Evolutionary conservation across 23 tunicate species (phyloP), one percentile per base, ranked within the genome.

Genomic region (Halocynthia roretzi): DNA sequence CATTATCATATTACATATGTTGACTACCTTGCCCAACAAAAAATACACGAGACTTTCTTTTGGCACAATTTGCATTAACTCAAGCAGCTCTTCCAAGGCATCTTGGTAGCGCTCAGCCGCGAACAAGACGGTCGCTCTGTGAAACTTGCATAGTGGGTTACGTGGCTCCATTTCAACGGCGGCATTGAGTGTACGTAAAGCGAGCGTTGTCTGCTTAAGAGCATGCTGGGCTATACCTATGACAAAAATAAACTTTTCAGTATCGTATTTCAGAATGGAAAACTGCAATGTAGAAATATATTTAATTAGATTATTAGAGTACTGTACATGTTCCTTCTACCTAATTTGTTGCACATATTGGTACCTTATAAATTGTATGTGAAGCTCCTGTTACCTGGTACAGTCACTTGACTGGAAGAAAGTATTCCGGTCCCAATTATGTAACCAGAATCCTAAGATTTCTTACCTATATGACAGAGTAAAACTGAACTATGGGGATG

Each of bases 171-270:
- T 55, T 8, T 62, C 19, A 6, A 92, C 66, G 18, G 98, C 98
- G 51, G 60, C 75, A 10, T 81, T 82, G 14, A 92, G 76, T 52
- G 98, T 92, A 31, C 50, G 48, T 8, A 86, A 62, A 50, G 98
- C 98, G 17, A 75, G 64, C 15, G 97, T n/a, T n/a, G 97, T 86
- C 12, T 80, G 77, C 57, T 91, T 84, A 51, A 80, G 83, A 6
- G 90, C 90, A 48, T 91, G 90, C 75, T 91, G 97, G 50, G 82
- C 97, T 66, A 91, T 91, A n/a, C 90, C 97, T 91, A 78, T 0
- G 62, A 81, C 56, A 15, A 21, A 20, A 8, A n/a, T 58, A 58
- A 22, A 22, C 14, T 14, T n/a, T 58, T 58, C 44, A 15, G 20
- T 15, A 67, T 75, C 11, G 31, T 49, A 70, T 63, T n/a, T 12